A percentile compares a stretch with the other conserved stretches of the same genome.
Conservation (phyloP, 2,797 vertebrate genomes). For the Chlorospingus flavigularis region DNA sequence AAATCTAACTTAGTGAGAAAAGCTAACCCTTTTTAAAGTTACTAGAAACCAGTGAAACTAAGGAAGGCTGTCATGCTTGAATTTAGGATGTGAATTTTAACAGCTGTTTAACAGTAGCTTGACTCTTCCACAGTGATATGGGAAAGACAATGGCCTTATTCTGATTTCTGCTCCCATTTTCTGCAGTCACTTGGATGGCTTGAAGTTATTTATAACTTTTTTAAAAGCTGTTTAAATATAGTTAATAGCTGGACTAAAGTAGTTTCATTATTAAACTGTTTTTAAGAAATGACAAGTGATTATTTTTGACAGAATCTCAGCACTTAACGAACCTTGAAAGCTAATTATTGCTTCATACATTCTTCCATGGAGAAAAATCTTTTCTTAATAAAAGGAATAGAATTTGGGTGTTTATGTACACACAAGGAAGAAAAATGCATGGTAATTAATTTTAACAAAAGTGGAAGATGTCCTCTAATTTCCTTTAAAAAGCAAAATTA, state of each 20-base stretch:
- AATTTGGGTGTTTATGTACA: background rate
- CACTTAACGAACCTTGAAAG: background rate
- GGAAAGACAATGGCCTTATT: background rate
- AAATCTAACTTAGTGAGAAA: background rate
- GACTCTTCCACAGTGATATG: background rate
- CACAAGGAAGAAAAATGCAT: background rate
- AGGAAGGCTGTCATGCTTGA: background rate
- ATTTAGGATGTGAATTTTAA: background rate
- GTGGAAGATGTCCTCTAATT: background rate
- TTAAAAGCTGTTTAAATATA: background rate
- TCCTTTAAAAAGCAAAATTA: background rate
- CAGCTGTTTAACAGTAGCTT: background rate
- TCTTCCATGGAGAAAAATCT: background rate
- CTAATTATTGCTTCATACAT: slow-evolving; percentile 1
- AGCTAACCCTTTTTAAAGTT: background rate
- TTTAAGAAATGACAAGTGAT: background rate
- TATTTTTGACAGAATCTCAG: slow-evolving; percentile 25
- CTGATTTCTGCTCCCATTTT: background rate
- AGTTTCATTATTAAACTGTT: slow-evolving; percentile 7
- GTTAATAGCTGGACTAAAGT: slow-evolving; percentile 36
- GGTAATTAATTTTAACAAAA: background rate
- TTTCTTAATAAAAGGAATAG: background rate
- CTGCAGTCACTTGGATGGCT: background rate
- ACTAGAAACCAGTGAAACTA: background rate
- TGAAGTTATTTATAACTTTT: slow-evolving; percentile 24